Conservation (phyloP, 2,888 invertebrate species). For the Autographa pulchrina region DNA sequence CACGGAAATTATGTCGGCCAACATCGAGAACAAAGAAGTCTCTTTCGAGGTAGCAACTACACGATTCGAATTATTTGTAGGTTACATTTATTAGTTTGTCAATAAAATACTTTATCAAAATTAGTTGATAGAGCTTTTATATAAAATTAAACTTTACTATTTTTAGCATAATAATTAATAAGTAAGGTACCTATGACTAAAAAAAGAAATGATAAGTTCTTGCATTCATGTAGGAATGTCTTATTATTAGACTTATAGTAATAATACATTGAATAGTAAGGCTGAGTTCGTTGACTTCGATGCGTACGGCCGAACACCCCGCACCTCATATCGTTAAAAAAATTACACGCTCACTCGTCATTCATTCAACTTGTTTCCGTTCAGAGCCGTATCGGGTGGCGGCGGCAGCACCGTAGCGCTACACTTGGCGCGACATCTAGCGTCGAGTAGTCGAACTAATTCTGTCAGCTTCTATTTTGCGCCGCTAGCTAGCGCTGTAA, state of each 20-base stretch:
- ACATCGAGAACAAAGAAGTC: conserved; percentile 80
- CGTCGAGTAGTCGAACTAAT: conserved; percentile 80
- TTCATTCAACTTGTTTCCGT: conserved; percentile 77
- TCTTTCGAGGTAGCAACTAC: conserved; percentile 62
- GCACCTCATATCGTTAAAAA: conserved; percentile 75
- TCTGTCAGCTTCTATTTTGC: conserved; percentile 58
- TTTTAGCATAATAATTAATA: not conserved
- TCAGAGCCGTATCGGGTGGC: conserved; percentile 60
- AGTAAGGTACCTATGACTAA: too few relatives aligned
- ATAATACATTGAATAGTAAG: conserved; percentile 61
- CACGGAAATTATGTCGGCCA: conserved; percentile 84
- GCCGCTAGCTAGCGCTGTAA: conserved; percentile 56
- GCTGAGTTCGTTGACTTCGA: conserved; percentile 81
- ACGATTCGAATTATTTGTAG: conserved; percentile 35
- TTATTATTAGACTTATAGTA: conserved; percentile 24
- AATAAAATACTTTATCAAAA: not conserved
- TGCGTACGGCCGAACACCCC: conserved; percentile 77
- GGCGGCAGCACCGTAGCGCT: conserved; percentile 70
- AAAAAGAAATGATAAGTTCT: not conserved
- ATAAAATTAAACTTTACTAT: not conserved
- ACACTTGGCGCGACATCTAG: conserved; percentile 76
- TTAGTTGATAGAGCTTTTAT: not conserved
- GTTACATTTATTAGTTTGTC: conserved; percentile 19
- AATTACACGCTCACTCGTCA: conserved; percentile 76
- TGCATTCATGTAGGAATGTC: conserved; percentile 15